phyloP scores from a whole-genome alignment of 2,113 vertebrate species.

The Patagioenas fasciata region DNA sequence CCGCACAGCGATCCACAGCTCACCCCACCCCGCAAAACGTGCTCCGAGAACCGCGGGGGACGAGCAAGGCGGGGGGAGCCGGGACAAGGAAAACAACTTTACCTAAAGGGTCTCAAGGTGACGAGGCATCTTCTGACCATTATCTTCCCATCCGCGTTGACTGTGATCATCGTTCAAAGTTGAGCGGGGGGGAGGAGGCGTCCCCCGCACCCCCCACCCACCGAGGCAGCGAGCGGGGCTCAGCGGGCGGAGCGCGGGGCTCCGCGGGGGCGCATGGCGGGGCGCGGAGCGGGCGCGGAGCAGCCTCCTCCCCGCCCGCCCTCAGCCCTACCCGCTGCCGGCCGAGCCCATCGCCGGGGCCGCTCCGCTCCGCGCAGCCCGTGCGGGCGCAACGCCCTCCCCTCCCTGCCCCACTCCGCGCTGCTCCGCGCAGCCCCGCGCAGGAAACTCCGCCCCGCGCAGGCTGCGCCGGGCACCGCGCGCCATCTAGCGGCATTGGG shows the following conservation, averaged over 20 bases:
- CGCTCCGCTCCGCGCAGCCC: too few species aligned
- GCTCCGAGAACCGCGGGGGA: not conserved
- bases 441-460: too few species aligned
- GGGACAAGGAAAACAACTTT: constrained; percentile 62
- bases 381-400: too few species aligned
- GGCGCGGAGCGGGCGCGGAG: not conserved
- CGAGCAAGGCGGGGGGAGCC: not conserved
- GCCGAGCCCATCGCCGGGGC: too few species aligned
- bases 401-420: too few species aligned
- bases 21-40: not conserved
- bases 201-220: not conserved
- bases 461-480: too few species aligned
- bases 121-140: constrained; percentile 96
- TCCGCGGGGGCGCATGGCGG: constrained; percentile 10
- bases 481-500: too few species aligned
- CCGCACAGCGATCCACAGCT: not conserved
- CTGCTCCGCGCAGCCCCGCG: too few species aligned
- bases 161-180: constrained; percentile 79
- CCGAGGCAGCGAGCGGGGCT: not conserved
- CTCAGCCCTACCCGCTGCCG: not conserved
- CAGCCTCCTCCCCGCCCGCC: not conserved
- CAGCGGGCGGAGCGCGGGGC: not conserved
- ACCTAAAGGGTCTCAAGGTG: constrained; percentile 98
- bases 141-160: constrained; percentile 87
- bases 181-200: not conserved